Evolutionary conservation across 2,888 invertebrate species (phyloP), one percentile per base, ranked within the genome.

Genomic region (Dexiosoma caninum): DNA sequence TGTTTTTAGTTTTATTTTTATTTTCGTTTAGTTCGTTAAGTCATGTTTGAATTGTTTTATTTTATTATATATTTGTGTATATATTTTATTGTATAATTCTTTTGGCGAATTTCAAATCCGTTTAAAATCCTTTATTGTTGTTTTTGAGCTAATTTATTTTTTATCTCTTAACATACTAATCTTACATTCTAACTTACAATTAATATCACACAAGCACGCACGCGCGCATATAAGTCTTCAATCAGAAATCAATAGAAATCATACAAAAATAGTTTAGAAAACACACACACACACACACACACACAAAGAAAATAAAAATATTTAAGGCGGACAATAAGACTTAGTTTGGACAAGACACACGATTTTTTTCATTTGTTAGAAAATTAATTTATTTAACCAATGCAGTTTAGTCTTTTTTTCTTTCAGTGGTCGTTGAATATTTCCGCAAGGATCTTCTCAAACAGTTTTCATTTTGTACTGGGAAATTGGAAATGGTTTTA

Each of bases 191-290:
- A 82, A 82, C 85, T 85, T 87, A 85, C 70, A 82, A 70, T 79
- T 84, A 84, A 83, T 83, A 83, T 84, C 83, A 84, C 83, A 84
- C 83, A 81, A 82, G 81, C 82, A 84, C 82, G 83, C 83, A 83
- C 83, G 74, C 83, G 83, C 83, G 84, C 83, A 85, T 84, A 83
- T 84, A 82, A 82, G 82, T 82, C 82, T 80, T 82, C 78, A 81
- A 77, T 81, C 82, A 83, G 74, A 82, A 80, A 71, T 74, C 69
- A 77, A 64, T 72, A 64, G 81, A 81, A 81, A 81, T 81, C 72
- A 81, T 72, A 69, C 60, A 76, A 76, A 74, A 80, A 76, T 75
- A n/a, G 74, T 78, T 46, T 62, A 60, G 44, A 57, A 64, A 66
- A 59, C 51, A 53, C 30, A 78, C 74, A 75, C 78, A 75, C 64